These are phyloP conservation scores for Semibalanus balanoides DNA, from an alignment of 1,140 invertebrate species.

Conservation along the genomic window DNA sequence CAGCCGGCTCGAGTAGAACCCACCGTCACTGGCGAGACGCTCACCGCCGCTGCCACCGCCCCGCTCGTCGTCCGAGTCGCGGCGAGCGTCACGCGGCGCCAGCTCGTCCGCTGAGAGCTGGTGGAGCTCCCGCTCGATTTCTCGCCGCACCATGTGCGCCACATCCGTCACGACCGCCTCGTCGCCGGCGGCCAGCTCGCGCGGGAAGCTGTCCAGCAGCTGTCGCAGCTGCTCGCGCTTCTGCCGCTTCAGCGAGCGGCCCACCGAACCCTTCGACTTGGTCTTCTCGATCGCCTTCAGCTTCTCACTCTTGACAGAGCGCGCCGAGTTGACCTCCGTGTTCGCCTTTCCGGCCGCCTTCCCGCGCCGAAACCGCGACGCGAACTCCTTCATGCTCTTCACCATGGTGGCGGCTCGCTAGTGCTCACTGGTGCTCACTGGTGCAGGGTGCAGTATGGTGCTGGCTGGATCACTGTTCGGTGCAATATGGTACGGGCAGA, in stretches of 20 bases:
- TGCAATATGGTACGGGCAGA: too few relatives aligned
- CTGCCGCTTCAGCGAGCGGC: background rate
- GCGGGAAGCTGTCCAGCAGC: background rate
- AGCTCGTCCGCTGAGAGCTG: background rate
- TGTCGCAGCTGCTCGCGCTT: background rate
- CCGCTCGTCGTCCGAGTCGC: background rate
- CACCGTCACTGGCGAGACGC: background rate
- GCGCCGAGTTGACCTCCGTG: background rate
- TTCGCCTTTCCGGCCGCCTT: background rate
- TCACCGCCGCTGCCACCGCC: background rate
- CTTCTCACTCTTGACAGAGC: background rate
- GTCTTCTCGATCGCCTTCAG: conserved; percentile 1
- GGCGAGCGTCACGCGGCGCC: background rate
- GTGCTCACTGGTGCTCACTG: too few relatives aligned
- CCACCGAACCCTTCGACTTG: background rate
- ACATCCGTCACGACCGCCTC: background rate
- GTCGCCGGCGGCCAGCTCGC: background rate
- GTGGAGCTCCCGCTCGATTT: background rate
- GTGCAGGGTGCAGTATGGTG: too few relatives aligned
- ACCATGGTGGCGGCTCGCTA: background rate
- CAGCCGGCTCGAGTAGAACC: conserved; percentile 1
- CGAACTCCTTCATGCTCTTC: background rate
- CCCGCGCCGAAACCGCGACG: background rate
- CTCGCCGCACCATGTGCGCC: background rate
- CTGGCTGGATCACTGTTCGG: too few relatives aligned